These are phyloP conservation scores for Montipora sp. DNA, from an alignment of 64 coral and sea anemone species.

Conservation along the genomic window DNA sequence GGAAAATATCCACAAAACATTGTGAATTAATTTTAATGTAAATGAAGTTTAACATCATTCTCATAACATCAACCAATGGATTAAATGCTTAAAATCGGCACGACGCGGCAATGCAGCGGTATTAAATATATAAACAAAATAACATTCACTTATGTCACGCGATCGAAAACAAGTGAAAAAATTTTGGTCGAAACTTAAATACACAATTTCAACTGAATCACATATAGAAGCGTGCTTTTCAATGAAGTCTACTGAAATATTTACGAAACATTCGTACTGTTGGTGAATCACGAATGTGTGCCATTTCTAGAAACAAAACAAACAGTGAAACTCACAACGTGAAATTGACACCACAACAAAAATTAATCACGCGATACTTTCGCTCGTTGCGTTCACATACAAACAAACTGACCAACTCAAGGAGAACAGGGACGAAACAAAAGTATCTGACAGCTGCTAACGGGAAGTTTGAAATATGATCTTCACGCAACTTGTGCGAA, in stretches of 20 bases:
- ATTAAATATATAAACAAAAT: not conserved
- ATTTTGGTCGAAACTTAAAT: not conserved
- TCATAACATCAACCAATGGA: not conserved
- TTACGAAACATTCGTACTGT: not conserved
- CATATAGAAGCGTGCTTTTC: not conserved
- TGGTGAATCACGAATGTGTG: not conserved
- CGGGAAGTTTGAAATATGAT: not conserved
- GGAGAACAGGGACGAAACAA: not conserved
- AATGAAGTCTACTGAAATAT: not conserved
- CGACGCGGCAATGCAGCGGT: not conserved
- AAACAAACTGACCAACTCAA: not conserved
- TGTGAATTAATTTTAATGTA: not conserved
- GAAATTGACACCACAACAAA: conserved; percentile 31
- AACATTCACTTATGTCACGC: not conserved
- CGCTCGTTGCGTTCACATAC: not conserved
- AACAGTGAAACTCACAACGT: not conserved
- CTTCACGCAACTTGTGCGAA: not conserved
- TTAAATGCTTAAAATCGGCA: not conserved
- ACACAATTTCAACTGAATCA: not conserved
- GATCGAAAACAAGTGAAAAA: not conserved
- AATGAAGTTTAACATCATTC: not conserved
- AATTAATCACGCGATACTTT: conserved; percentile 4
- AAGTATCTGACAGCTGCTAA: not conserved
- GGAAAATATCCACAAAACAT: not conserved
- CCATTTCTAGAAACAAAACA: not conserved